Conservation (phyloP, 2,888 invertebrate species). For the Apotomis betuletana region DNA sequence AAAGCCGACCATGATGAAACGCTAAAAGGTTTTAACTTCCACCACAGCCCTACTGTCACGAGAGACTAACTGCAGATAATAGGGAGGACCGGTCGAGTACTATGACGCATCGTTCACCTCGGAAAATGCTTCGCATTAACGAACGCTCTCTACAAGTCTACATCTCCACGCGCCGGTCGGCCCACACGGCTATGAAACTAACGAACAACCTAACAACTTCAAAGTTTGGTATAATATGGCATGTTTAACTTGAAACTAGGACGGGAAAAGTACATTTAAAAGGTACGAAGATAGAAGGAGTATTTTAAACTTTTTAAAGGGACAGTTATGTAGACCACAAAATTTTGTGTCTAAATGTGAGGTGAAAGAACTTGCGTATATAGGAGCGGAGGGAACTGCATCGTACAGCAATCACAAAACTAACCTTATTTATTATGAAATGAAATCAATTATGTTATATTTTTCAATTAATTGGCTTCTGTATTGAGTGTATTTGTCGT, state of each 20-base stretch:
- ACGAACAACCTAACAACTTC: not conserved
- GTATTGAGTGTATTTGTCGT: not conserved
- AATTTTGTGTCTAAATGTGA: too few relatives aligned
- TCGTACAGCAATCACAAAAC: too few relatives aligned
- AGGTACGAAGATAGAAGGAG: too few relatives aligned
- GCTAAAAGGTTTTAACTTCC: slow-evolving; percentile 61
- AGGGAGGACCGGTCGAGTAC: slow-evolving; percentile 68
- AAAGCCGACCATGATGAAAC: not conserved
- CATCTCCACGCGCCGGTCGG: not conserved
- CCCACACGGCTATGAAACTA: slow-evolving; percentile 15
- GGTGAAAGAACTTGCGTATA: too few relatives aligned
- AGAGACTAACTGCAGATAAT: slow-evolving; percentile 69
- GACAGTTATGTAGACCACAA: too few relatives aligned
- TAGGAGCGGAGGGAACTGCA: too few relatives aligned
- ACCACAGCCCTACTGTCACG: slow-evolving; percentile 65
- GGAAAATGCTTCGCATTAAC: slow-evolving; percentile 60
- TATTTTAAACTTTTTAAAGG: too few relatives aligned
- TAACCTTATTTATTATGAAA: too few relatives aligned
- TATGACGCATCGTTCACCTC: slow-evolving; percentile 66
- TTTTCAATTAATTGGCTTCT: not conserved
- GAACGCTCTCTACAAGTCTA: slow-evolving; percentile 47
- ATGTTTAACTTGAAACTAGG: not conserved
- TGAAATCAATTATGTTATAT: not conserved
- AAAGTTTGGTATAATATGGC: not conserved
- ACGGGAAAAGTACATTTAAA: not conserved